Percentiles rank a stretch among this genome's conserved stretches.
phyloP scores from a whole-genome alignment of 1,140 invertebrate genomes.

The Procambarus clarkii region DNA sequence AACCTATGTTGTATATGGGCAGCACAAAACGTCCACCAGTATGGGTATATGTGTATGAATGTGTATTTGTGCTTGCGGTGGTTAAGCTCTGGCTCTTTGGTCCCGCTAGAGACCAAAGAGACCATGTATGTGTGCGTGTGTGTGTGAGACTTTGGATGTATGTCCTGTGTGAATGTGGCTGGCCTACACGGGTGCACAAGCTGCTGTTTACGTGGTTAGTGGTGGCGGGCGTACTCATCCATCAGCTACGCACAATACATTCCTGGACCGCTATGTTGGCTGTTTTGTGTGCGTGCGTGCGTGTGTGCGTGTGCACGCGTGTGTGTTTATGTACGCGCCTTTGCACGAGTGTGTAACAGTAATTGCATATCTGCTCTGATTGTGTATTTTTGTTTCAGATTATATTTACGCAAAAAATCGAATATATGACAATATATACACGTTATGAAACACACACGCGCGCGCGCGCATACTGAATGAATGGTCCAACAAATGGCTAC shows the following conservation, averaged over 20 bases:
- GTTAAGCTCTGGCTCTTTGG: too few species aligned
- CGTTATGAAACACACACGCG: neutral
- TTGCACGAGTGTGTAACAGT: neutral
- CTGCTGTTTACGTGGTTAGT: neutral
- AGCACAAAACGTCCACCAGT: too few species aligned
- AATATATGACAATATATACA: neutral
- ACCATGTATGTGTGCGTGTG: neutral
- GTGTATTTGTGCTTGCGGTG: neutral
- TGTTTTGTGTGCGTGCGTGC: slow-evolving; percentile 20
- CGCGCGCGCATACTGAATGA: neutral
- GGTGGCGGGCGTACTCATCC: neutral
- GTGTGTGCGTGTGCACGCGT: slow-evolving; percentile 44
- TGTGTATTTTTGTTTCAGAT: neutral
- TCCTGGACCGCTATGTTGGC: slow-evolving; percentile 3
- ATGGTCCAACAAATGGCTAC: too few species aligned
- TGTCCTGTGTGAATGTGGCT: neutral
- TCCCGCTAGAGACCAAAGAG: too few species aligned
- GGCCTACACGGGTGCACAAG: neutral
- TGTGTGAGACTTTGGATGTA: neutral
- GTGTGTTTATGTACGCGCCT: slow-evolving; percentile 10
- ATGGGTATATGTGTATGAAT: neutral
- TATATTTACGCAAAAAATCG: neutral
- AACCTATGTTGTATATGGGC: too few species aligned
- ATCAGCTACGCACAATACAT: neutral
- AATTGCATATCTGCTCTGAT: neutral